Conservation (phyloP, 1,140 invertebrate species). For the Aplysia californica region DNA sequence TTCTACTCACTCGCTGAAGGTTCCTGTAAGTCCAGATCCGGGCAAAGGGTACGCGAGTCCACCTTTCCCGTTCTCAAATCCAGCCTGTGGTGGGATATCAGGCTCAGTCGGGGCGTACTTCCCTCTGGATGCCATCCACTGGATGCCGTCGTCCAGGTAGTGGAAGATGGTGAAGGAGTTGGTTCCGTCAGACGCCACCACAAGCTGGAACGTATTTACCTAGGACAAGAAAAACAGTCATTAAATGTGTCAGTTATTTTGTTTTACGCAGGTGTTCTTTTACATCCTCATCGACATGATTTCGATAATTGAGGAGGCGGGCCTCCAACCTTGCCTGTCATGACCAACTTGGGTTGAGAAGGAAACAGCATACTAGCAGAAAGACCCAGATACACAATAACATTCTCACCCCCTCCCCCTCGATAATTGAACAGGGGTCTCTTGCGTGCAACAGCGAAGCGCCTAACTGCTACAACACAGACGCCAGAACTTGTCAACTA, state of each 20-base stretch:
- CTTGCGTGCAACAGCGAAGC: not conserved
- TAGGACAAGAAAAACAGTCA: slow-evolving; percentile 53
- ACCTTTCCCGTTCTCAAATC: slow-evolving; percentile 87
- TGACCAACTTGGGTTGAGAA: no score
- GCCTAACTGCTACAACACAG: not conserved
- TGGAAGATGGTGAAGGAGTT: slow-evolving; percentile 87
- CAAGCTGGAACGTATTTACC: slow-evolving; percentile 85
- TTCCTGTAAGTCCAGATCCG: slow-evolving; percentile 87
- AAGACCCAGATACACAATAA: not conserved
- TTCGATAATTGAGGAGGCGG: not conserved
- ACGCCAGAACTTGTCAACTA: not conserved
- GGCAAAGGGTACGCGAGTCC: slow-evolving; percentile 73
- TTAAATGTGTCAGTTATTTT: not conserved
- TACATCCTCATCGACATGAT: not conserved
- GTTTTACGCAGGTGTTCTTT: not conserved
- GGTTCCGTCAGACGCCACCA: slow-evolving; percentile 83
- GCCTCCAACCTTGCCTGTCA: no score
- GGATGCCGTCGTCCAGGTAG: slow-evolving; percentile 87
- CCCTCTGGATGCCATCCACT: slow-evolving; percentile 86
- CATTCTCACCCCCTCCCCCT: not conserved
- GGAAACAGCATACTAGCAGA: not conserved
- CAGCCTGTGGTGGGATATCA: slow-evolving; percentile 91
- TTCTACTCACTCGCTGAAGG: slow-evolving; percentile 79
- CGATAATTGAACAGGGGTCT: not conserved
- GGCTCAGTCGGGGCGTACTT: slow-evolving; percentile 73